phyloP scores from a whole-genome alignment of 2,888 invertebrate species.

The Andrena flavipes region DNA sequence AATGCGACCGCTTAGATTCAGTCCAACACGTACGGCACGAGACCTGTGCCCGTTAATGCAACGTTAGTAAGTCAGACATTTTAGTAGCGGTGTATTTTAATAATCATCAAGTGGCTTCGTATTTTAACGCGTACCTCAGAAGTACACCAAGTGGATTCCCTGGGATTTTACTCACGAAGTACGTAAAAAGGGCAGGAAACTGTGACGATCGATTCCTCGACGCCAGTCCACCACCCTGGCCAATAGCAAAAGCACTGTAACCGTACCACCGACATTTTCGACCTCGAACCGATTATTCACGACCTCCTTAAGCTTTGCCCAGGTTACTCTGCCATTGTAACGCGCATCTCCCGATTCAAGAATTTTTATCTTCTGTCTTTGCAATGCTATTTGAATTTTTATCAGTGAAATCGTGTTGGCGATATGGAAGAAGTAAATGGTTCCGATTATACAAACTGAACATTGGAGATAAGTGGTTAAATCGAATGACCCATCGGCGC shows the following conservation, averaged over 20 bases:
- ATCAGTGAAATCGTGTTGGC: too few species aligned
- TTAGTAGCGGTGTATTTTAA: constrained; percentile 33
- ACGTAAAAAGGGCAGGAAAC: constrained; percentile 53
- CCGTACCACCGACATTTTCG: constrained; percentile 65
- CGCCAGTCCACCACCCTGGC: constrained; percentile 55
- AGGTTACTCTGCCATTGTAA: constrained; percentile 34
- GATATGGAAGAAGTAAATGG: too few species aligned
- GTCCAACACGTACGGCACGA: neutral
- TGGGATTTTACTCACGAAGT: constrained; percentile 14
- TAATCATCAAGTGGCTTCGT: constrained; percentile 20
- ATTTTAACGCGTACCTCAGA: constrained; percentile 25
- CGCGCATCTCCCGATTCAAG: constrained; percentile 18
- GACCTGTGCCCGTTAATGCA: constrained; percentile 12
- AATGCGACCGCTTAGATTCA: constrained; percentile 28
- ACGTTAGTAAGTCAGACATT: constrained; percentile 37
- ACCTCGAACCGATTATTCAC: constrained; percentile 67
- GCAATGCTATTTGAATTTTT: too few species aligned
- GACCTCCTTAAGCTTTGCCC: constrained; percentile 61
- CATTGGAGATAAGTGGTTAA: too few species aligned
- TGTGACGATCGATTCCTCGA: constrained; percentile 64
- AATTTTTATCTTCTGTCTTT: neutral
- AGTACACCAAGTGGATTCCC: constrained; percentile 35
- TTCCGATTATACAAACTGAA: too few species aligned
- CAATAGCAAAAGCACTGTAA: constrained; percentile 62
- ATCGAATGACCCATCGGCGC: too few species aligned